phyloP scores from a whole-genome alignment of 2,888 invertebrate genomes.

The Saturnia pavonia region DNA sequence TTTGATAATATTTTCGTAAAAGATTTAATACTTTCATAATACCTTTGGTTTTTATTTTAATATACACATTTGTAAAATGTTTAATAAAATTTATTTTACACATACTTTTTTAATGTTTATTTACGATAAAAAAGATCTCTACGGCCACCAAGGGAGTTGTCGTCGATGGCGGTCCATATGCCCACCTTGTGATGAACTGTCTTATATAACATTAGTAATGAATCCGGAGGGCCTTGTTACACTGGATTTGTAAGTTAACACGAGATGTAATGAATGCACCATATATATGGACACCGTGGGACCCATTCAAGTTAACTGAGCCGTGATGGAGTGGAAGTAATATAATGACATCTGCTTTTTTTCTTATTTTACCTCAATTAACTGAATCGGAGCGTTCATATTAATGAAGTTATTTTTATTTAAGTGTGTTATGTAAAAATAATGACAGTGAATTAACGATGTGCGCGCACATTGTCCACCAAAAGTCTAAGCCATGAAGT shows the following conservation, averaged over 20 bases:
- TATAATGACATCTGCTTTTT: conserved; percentile 23
- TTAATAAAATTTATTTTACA: too few species aligned
- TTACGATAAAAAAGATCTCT: neutral
- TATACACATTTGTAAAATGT: too few species aligned
- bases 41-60: too few species aligned
- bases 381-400: neutral
- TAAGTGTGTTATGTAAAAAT: too few species aligned
- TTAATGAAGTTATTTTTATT: too few species aligned
- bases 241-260: conserved; percentile 32
- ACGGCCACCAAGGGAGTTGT: neutral
- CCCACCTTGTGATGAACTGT: conserved; percentile 17
- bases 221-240: conserved; percentile 24
- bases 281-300: conserved; percentile 44
- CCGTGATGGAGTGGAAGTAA: conserved; percentile 40
- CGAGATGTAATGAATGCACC: conserved; percentile 40
- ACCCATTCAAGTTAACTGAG: conserved; percentile 43
- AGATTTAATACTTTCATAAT: too few species aligned
- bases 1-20: too few species aligned
- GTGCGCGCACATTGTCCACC: too few species aligned
- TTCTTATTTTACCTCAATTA: neutral
- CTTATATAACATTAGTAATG: conserved; percentile 3
- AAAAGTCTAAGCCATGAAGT: too few species aligned
- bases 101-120: neutral
- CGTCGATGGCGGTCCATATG: conserved; percentile 22
- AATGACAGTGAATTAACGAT: too few species aligned